Conservation (phyloP, 35 echinoderm and acorn worm genomes). For the Patiria miniata region DNA sequence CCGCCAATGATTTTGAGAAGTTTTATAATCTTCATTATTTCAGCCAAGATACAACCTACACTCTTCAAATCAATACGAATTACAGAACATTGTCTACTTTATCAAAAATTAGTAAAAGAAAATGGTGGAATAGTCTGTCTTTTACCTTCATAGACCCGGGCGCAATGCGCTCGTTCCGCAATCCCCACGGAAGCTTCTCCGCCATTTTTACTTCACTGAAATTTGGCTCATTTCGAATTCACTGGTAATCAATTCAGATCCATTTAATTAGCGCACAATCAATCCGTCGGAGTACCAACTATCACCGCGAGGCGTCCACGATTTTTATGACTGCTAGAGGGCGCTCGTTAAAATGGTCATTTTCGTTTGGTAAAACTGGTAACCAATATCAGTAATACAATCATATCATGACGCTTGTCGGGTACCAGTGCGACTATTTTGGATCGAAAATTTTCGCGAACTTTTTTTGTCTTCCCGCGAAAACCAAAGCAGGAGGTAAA, state of each 20-base stretch:
- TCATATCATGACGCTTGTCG: neutral
- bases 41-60: too few relatives aligned
- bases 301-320: too few relatives aligned
- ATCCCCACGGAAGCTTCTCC: constrained; percentile 13
- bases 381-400: neutral
- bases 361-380: neutral
- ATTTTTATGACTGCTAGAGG: neutral
- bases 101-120: neutral
- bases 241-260: neutral
- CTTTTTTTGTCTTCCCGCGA: constrained; percentile 25
- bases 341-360: neutral
- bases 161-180: neutral
- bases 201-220: constrained; percentile 7
- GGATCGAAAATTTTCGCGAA: constrained; percentile 11
- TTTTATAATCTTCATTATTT: too few relatives aligned
- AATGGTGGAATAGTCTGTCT: neutral
- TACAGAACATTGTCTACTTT: too few relatives aligned
- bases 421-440: neutral
- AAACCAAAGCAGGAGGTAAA: constrained; percentile 28
- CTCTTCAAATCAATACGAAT: too few relatives aligned
- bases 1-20: too few relatives aligned
- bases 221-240: neutral
- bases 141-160: constrained; percentile 10
- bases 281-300: constrained; percentile 4
- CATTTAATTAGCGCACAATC: neutral